Conservation (phyloP, 2,888 invertebrate genomes). For the Pheosia tremula region DNA sequence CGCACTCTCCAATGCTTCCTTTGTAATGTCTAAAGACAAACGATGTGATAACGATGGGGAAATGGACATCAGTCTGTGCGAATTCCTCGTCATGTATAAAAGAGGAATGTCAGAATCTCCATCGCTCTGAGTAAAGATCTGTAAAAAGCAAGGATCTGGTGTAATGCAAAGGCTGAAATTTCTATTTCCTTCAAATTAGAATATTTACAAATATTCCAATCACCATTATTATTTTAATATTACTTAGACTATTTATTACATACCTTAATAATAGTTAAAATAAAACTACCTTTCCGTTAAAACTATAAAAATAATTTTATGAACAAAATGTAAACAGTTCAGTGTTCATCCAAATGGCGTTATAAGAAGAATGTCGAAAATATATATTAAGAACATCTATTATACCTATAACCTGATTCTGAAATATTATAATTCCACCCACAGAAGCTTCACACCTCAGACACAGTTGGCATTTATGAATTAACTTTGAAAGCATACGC, state of each 20-base stretch:
- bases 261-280: background rate
- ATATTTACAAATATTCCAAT: too few relatives aligned
- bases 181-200: too few relatives aligned
- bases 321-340: background rate
- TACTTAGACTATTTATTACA: too few relatives aligned
- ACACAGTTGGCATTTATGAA: background rate
- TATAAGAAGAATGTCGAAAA: background rate
- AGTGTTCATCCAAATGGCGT: background rate
- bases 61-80: slow-evolving; percentile 54
- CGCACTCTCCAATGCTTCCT: slow-evolving; percentile 53
- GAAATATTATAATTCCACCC: too few relatives aligned
- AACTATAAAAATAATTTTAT: background rate
- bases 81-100: slow-evolving; percentile 24
- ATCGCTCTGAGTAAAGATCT: too few relatives aligned
- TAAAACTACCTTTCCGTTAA: background rate
- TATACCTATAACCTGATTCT: too few relatives aligned
- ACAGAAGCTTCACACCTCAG: too few relatives aligned
- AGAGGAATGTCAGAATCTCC: too few relatives aligned
- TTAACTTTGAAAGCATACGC: background rate
- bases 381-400: background rate
- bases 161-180: too few relatives aligned
- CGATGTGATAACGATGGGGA: slow-evolving; percentile 54
- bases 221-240: too few relatives aligned
- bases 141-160: too few relatives aligned
- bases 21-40: slow-evolving; percentile 64